Percentiles rank a stretch among this genome's conserved stretches.
Conservation (phyloP, 2,888 invertebrate genomes). For the Phortica magna region DNA sequence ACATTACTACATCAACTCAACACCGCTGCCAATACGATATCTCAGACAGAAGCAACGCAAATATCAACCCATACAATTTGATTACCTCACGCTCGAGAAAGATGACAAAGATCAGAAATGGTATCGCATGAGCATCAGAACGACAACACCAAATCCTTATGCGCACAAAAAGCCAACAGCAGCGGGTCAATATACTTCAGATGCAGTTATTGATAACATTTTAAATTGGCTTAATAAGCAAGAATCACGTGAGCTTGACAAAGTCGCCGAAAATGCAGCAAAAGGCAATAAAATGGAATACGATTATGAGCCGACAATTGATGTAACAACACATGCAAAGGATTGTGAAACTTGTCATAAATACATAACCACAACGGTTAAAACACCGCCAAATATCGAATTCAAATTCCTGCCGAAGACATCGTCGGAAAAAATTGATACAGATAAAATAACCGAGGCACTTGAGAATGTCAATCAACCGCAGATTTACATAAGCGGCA, state of each 20-base stretch:
- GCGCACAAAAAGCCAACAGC: neutral
- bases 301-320: neutral
- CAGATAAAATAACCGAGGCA: neutral
- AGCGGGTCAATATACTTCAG: neutral
- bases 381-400: neutral
- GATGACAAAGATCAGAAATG: slow-evolving; percentile 62
- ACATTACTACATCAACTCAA: slow-evolving; percentile 30
- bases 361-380: neutral
- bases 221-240: slow-evolving; percentile 20
- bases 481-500: neutral
- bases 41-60: neutral
- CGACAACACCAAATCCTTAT: slow-evolving; percentile 51
- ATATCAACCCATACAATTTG: slow-evolving; percentile 47
- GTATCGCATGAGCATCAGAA: slow-evolving; percentile 59
- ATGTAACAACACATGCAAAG: neutral
- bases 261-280: neutral
- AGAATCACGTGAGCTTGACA: slow-evolving; percentile 2
- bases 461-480: neutral
- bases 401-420: neutral
- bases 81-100: slow-evolving; percentile 58
- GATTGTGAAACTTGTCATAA: neutral
- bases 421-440: neutral
- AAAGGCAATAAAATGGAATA: neutral
- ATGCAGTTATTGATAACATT: neutral
- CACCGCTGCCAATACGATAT: slow-evolving; percentile 3